Evolutionary conservation across 2,113 vertebrate species (phyloP).

Genomic region (Gambusia holbrooki): DNA sequence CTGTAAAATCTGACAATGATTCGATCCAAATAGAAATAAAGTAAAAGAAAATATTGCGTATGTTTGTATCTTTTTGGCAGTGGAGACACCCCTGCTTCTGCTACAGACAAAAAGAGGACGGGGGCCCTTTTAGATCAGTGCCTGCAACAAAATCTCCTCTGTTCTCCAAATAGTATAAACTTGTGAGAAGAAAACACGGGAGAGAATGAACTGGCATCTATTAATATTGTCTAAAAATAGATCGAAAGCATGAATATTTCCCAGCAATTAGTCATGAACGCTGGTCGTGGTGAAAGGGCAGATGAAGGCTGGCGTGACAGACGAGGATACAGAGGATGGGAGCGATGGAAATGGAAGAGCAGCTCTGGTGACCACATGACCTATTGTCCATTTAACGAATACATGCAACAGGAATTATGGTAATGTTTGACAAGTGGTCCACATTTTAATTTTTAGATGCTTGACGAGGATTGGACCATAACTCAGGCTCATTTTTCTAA

Average conservation of each 20-base stretch:
- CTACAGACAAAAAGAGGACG: slow-evolving; percentile 49
- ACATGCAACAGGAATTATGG: background rate
- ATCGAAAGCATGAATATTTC: slow-evolving; percentile 26
- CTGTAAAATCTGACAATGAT: background rate
- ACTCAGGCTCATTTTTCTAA: background rate
- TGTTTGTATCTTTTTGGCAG: slow-evolving; percentile 51
- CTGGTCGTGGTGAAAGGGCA: background rate
- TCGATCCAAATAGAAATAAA: background rate
- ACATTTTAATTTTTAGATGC: background rate
- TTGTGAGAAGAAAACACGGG: slow-evolving; percentile 47
- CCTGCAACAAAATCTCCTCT: slow-evolving; percentile 61
- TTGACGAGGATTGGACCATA: background rate
- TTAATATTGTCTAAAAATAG: slow-evolving; percentile 70
- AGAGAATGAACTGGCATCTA: slow-evolving; percentile 34
- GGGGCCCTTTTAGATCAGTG: slow-evolving; percentile 56
- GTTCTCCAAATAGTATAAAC: slow-evolving; percentile 57
- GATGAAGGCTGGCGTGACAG: background rate
- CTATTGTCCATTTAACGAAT: background rate
- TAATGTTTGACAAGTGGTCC: background rate
- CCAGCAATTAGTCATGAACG: slow-evolving; percentile 7
- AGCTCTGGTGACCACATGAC: background rate
- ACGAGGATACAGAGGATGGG: background rate
- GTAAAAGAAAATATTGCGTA: background rate
- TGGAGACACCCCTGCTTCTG: slow-evolving; percentile 39
- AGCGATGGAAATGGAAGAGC: background rate